Conservation (phyloP, 2,888 invertebrate species). For the Limnephilus rhombicus region DNA sequence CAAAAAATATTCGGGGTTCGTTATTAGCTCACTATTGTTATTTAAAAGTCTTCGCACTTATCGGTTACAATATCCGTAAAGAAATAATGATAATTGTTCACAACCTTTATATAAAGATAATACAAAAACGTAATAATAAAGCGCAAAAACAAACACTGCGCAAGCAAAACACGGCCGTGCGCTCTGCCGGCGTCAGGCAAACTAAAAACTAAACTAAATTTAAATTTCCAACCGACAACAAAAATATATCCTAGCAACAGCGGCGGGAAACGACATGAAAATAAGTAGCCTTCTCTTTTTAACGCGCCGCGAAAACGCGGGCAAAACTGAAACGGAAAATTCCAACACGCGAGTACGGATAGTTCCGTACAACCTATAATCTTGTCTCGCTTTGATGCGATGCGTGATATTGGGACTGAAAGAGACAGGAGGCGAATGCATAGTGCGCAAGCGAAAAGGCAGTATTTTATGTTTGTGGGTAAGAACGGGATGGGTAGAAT, state of each 20-base stretch:
- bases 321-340: conserved; percentile 47
- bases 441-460: background rate
- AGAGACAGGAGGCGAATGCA: background rate
- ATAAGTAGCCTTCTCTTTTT: conserved; percentile 46
- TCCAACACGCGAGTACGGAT: background rate
- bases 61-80: conserved; percentile 14
- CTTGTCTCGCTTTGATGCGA: background rate
- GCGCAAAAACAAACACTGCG: conserved; percentile 32
- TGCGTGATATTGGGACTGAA: background rate
- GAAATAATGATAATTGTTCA: conserved; percentile 39
- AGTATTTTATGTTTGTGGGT: background rate
- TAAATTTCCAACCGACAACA: conserved; percentile 49
- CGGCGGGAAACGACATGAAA: conserved; percentile 8
- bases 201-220: conserved; percentile 63
- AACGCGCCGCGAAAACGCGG: background rate
- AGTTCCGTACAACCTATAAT: background rate
- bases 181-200: conserved; percentile 58
- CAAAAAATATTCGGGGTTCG: background rate
- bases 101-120: conserved; percentile 32
- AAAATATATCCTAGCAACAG: conserved; percentile 52
- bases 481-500: conserved; percentile 7
- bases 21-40: background rate
- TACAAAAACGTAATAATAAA: conserved; percentile 46
- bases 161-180: conserved; percentile 38
- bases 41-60: conserved; percentile 24